Evolutionary conservation across 1,140 invertebrate genomes (phyloP).

Genomic region (Leptonema lineaticorne): DNA sequence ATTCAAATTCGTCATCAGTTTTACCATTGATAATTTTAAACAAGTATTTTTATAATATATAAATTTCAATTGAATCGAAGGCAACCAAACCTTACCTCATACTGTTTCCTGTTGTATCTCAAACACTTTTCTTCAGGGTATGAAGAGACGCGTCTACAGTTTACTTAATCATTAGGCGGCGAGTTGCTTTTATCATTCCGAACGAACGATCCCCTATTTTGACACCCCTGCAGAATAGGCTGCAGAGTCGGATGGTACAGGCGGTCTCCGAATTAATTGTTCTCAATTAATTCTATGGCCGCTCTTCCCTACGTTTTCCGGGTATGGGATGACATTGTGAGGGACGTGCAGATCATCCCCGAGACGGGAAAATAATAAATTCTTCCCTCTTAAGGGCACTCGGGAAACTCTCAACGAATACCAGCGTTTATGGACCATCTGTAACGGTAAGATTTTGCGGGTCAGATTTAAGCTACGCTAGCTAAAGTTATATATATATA

Average conservation of each 20-base stretch:
- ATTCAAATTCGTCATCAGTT: no score
- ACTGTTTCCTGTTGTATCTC: no score
- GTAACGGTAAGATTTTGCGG: background rate
- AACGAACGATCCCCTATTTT: no score
- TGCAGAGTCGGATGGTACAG: background rate
- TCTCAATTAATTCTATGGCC: conserved; percentile 31
- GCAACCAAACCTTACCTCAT: no score
- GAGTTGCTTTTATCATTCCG: conserved; percentile 26
- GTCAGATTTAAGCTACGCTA: no score
- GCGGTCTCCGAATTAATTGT: conserved; percentile 34
- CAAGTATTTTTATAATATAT: no score
- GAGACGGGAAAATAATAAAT: background rate
- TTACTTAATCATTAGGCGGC: conserved; percentile 34
- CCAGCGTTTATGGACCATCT: no score
- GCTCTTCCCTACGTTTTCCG: background rate
- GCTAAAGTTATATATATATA: no score
- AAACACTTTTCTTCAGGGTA: background rate
- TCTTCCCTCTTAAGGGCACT: background rate
- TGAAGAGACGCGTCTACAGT: background rate
- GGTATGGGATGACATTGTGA: no score
- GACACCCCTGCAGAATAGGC: background rate
- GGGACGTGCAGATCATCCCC: background rate
- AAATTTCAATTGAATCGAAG: conserved; percentile 35
- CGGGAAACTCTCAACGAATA: no score
- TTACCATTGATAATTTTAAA: no score